Percentiles rank a stretch among this genome's conserved stretches.
Evolutionary conservation across 1,140 invertebrate genomes (phyloP).

Genomic region (Drosophila pruinosa): DNA sequence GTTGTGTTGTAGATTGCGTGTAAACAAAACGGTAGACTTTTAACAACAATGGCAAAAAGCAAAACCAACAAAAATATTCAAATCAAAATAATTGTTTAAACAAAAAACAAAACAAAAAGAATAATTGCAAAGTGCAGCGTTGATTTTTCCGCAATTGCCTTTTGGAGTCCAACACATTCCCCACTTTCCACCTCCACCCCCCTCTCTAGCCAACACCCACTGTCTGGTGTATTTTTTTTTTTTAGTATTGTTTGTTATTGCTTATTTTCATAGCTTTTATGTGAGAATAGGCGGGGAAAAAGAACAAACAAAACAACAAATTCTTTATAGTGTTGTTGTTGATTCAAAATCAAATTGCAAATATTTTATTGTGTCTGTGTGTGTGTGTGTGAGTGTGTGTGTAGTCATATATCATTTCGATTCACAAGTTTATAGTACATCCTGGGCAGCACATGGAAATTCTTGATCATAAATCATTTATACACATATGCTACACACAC

Average conservation of each 20-base stretch:
- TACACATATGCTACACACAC: slow-evolving; percentile 5
- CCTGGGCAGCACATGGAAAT: slow-evolving; percentile 29
- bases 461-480: slow-evolving; percentile 54
- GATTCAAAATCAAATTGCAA: slow-evolving; percentile 1
- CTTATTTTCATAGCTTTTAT: slow-evolving; percentile 23
- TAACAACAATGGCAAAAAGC: neutral
- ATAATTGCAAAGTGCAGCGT: slow-evolving; percentile 15
- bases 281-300: slow-evolving; percentile 10
- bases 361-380: slow-evolving; percentile 1
- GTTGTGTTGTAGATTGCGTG: slow-evolving; percentile 11
- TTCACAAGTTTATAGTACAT: slow-evolving; percentile 27
- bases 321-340: neutral
- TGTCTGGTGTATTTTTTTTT: no score
- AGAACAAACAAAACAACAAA: slow-evolving; percentile 1
- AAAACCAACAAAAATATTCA: slow-evolving; percentile 20
- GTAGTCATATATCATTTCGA: slow-evolving; percentile 19
- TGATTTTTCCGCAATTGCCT: neutral
- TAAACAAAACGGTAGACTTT: slow-evolving; percentile 27
- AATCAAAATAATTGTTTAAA: slow-evolving; percentile 34
- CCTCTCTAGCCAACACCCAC: no score
- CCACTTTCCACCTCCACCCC: no score
- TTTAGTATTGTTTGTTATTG: neutral
- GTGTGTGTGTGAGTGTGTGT: slow-evolving; percentile 2
- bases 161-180: no score
- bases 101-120: slow-evolving; percentile 30